Base-by-base conservation (phyloP, 2,888 invertebrate genomes). In the Drosophila demipolita region DNA sequence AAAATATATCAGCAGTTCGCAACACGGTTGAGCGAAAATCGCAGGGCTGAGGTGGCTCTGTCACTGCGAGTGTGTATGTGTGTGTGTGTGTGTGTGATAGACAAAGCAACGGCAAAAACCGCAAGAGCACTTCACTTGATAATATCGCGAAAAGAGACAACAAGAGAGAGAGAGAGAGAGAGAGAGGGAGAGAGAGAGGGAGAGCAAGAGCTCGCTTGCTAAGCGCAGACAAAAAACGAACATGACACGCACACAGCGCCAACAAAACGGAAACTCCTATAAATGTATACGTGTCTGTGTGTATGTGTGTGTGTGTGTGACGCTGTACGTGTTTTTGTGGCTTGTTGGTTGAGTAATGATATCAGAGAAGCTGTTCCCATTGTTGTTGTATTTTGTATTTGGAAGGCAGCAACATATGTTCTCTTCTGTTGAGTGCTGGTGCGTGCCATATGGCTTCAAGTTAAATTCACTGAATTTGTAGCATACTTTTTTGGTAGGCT, bases 71-170 rank as follows among this genome's bases (percentile, higher is more conserved):
- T 26, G 26, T 38, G 17, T 23, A 36, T 40, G 15, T 6, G 23
- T 38, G 45, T 26, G 54, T 35, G 64, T 35, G 68, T 57, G 59
- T 71, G 52, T 63, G 63, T 69, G 72, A 86, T 82, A 86, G 85
- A 79, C 81, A 87, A 82, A 82, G 70, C 78, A 78, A 76, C 65
- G 62, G 65, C 65, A 73, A 77, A 74, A 85, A 82, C 89, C 87
- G 75, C 87, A 83, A 77, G 82, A 89, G 89, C 87, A 89, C 87
- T 87, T 85, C 85, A 87, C 85, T 89, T 87, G 87, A 87, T 87
- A 89, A 83, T 89, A 87, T 89, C 87, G 67, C 74, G 72, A 60
- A 42, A 53, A n/a, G 32, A 49, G 20, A 55, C 20, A 45, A 38
- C 50, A 4, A 58, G 7, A 36, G 40, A 32, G 9, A 52, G 36